Conservation (phyloP, 2,888 invertebrate genomes). For the Smittia aterrima region DNA sequence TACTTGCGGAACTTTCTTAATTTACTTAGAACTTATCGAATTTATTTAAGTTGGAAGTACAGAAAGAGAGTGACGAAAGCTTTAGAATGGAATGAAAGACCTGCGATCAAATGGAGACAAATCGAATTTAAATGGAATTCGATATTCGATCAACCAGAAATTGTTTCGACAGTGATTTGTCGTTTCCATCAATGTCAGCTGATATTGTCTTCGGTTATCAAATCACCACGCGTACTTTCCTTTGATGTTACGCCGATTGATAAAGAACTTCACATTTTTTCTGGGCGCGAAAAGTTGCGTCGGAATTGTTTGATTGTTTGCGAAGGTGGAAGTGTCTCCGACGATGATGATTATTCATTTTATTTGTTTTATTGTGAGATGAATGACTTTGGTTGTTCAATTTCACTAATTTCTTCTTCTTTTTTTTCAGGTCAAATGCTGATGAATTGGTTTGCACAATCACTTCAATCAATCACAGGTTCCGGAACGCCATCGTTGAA, state of each 20-base stretch:
- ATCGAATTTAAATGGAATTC: neutral
- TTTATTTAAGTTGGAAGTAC: slow-evolving; percentile 3
- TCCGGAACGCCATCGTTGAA: slow-evolving; percentile 60
- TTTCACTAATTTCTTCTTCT: neutral
- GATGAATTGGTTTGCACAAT: slow-evolving; percentile 83
- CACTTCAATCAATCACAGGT: slow-evolving; percentile 55
- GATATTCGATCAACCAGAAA: neutral
- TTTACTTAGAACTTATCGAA: slow-evolving; percentile 9
- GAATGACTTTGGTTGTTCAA: too few relatives aligned
- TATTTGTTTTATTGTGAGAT: neutral
- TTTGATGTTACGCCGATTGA: neutral
- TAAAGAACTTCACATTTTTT: neutral
- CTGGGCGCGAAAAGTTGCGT: neutral
- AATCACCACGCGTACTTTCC: neutral
- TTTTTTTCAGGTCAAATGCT: slow-evolving; percentile 80
- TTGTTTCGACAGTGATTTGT: neutral
- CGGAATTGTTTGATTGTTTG: neutral
- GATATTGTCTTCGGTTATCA: neutral
- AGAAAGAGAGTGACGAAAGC: neutral
- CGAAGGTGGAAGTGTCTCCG: neutral
- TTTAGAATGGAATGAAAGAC: neutral
- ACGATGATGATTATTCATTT: neutral
- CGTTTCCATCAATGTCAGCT: slow-evolving; percentile 18
- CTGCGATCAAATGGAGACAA: slow-evolving; percentile 15
- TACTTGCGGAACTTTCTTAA: slow-evolving; percentile 26